Conservation (phyloP, 2,888 invertebrate genomes). For the Pocota personata region DNA sequence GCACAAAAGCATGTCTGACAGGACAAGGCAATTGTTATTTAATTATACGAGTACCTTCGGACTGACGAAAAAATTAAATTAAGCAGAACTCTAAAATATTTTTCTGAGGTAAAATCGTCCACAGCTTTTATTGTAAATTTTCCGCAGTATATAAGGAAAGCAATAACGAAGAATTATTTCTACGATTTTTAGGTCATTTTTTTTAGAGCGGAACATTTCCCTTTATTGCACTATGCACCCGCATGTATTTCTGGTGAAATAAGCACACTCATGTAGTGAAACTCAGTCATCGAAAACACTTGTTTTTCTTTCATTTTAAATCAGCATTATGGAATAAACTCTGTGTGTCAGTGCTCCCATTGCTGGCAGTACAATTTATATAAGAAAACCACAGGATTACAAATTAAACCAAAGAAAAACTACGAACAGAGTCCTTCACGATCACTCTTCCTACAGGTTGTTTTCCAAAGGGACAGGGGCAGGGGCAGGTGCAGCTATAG, state of each 20-base stretch:
- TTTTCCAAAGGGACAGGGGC: neutral
- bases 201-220: no score
- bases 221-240: neutral
- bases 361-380: neutral
- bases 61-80: no score
- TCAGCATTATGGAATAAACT: neutral
- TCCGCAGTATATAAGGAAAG: neutral
- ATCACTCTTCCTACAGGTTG: neutral
- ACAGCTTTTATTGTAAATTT: neutral
- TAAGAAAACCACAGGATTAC: neutral
- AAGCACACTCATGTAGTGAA: no score
- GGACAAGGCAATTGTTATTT: neutral
- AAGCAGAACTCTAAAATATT: neutral
- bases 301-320: neutral
- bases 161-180: no score
- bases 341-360: neutral
- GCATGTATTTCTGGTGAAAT: no score
- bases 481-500: no score
- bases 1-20: neutral
- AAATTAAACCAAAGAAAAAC: neutral
- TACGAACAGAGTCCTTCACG: neutral
- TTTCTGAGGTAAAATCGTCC: neutral
- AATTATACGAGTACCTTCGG: neutral
- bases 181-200: no score
- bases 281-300: no score